Evolutionary conservation across 1,140 invertebrate genomes (phyloP), one percentile per base, ranked within the genome.

Genomic region (Hormaphis cornu): DNA sequence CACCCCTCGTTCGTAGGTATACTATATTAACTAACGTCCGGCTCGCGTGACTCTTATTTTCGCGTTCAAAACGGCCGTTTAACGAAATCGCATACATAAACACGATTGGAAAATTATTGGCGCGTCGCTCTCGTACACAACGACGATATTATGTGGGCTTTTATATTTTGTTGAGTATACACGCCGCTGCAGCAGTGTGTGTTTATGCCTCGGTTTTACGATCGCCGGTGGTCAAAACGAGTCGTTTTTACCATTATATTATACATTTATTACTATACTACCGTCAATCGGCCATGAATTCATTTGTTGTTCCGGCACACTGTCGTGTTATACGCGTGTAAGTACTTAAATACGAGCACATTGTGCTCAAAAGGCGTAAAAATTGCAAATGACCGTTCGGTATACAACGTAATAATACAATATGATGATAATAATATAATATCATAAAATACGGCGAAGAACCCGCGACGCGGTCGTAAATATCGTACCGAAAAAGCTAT

Each of bases 241-340:
- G 61, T 28, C 33, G n/a, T 22, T 63, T 63, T 63, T 63, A 63
- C 28, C n/a, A n/a, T n/a, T 48, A 14, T 44, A 14, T 50, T 14
- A 48, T 48, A 24, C 24, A 50, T 16, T 7, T 26, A 3, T 50
- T 16, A 14, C 61, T 66, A 18, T 66, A 22, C n/a, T n/a, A 66
- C 48, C 61, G 61, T 14, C 61, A 66, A 66, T 66, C 61, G 61
- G n/a, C 61, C 18, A 66, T 66, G 61, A 48, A 66, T 66, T 66
- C 35, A 66, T 66, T 63, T 63, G 12, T 18, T 46, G n/a, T 40
- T 40, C 42, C 42, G 7, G 7, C 37, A 7, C 37, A 7, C 37
- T 40, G 14, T 40, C 14, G 37, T 40, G 37, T 46, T n/a, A 5
- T 46, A n/a, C n/a, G 3, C 46, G 46, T 10, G 1, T 33, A 26